phyloP scores from a whole-genome alignment of 2,113 vertebrate species.

The Nanorana parkeri region DNA sequence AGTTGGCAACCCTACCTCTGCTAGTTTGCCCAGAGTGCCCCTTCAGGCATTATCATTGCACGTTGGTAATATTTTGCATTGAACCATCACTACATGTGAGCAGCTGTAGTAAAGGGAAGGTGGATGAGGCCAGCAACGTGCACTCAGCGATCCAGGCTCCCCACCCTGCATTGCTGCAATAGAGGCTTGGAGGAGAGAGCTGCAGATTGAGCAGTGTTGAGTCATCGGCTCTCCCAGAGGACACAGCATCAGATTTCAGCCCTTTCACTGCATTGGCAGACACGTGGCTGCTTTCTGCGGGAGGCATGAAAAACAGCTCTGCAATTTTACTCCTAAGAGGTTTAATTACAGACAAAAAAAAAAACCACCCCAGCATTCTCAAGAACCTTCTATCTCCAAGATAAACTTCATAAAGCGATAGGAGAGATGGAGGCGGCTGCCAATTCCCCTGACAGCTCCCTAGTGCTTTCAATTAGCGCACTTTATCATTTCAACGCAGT shows the following conservation, averaged over 20 bases:
- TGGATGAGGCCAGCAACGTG: not conserved
- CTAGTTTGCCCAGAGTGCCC: too few species aligned
- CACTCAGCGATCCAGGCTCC: constrained; percentile 7
- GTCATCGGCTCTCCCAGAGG: constrained; percentile 43
- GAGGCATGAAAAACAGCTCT: constrained; percentile 42
- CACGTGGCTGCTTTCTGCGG: constrained; percentile 46
- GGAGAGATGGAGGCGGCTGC: not conserved
- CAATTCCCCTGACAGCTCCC: not conserved
- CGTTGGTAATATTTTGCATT: too few species aligned
- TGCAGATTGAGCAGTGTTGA: constrained; percentile 47
- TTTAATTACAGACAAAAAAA: constrained; percentile 10
- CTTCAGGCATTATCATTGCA: too few species aligned
- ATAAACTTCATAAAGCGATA: not conserved
- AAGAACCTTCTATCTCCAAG: not conserved
- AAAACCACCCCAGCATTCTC: too few species aligned
- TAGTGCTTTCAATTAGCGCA: not conserved
- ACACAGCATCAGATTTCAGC: constrained; percentile 22
- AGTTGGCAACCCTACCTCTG: too few species aligned
- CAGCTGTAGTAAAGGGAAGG: too few species aligned
- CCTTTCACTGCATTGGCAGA: constrained; percentile 48
- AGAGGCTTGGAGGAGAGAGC: not conserved
- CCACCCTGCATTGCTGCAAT: constrained; percentile 44
- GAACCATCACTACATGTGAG: too few species aligned
- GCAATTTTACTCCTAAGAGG: constrained; percentile 32
- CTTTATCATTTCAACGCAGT: not conserved